phyloP scores from a whole-genome alignment of 92 coral and sea anemone species.

The Pocillopora meandrina region DNA sequence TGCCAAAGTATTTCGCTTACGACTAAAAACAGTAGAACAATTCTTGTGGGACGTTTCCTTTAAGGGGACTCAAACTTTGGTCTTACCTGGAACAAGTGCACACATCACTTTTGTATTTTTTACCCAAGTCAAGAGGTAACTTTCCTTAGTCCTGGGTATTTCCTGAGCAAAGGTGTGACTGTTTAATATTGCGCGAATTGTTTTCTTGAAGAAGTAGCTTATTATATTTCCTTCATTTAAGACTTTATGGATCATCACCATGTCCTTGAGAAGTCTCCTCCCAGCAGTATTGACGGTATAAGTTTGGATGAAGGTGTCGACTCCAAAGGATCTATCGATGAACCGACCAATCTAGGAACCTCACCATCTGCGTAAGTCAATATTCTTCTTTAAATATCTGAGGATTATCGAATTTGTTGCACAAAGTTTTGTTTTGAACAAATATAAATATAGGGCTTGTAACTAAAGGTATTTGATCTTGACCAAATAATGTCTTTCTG shows the following conservation, averaged over 20 bases:
- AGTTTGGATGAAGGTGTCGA: constrained; percentile 74
- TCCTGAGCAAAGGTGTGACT: no score
- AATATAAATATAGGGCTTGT: no score
- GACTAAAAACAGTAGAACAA: no score
- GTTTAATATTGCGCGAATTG: not conserved
- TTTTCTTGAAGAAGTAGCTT: not conserved
- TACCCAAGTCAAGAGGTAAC: no score
- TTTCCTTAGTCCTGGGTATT: no score
- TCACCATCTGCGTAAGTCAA: constrained; percentile 74
- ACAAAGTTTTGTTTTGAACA: not conserved
- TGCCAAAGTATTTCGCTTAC: no score
- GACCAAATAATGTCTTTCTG: not conserved
- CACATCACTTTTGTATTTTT: no score
- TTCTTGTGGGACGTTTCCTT: no score
- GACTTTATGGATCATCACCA: constrained; percentile 24
- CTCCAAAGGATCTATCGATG: constrained; percentile 62
- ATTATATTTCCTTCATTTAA: not conserved
- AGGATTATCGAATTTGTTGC: not conserved
- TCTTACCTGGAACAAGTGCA: no score
- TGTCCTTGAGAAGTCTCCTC: constrained; percentile 23
- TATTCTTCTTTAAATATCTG: not conserved
- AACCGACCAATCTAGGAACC: constrained; percentile 40
- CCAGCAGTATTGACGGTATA: constrained; percentile 53
- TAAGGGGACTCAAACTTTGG: no score
- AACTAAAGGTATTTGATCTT: not conserved